phyloP scores from a whole-genome alignment of 2,888 invertebrate genomes.

The Pyrrhia umbra region DNA sequence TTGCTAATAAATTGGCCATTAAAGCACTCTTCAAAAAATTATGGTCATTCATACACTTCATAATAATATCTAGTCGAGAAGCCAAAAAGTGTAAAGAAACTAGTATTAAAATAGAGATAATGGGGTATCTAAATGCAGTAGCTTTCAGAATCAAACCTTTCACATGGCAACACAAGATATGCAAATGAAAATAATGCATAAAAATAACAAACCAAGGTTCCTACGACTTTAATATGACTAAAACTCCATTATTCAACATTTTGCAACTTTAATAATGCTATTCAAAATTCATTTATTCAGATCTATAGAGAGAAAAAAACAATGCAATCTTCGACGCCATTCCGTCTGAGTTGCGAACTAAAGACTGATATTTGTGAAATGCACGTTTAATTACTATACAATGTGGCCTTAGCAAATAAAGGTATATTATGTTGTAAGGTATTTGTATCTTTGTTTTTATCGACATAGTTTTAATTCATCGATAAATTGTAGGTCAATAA shows the following conservation, averaged over 20 bases:
- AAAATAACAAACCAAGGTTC: conserved; percentile 21
- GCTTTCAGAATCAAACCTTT: conserved; percentile 7
- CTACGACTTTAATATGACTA: conserved; percentile 15
- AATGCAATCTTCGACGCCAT: conserved; percentile 49
- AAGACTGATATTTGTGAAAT: conserved; percentile 45
- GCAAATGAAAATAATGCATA: conserved; percentile 33
- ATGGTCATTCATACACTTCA: neutral
- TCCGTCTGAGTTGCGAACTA: conserved; percentile 40
- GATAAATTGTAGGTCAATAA: conserved; percentile 35
- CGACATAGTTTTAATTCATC: conserved; percentile 18
- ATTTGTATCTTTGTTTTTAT: conserved; percentile 43
- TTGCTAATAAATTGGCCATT: too few species aligned
- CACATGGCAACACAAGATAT: conserved; percentile 9
- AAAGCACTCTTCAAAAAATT: neutral
- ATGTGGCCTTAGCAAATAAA: conserved; percentile 45
- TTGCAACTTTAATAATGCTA: conserved; percentile 42
- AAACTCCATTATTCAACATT: conserved; percentile 49
- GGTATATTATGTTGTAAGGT: conserved; percentile 29
- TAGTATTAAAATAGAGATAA: neutral
- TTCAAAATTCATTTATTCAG: conserved; percentile 49
- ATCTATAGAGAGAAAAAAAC: conserved; percentile 30
- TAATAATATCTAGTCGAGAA: too few species aligned
- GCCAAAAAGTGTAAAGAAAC: too few species aligned
- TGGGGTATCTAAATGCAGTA: neutral
- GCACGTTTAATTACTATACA: conserved; percentile 29